Evolutionary conservation across 2,113 vertebrate genomes (phyloP).

Genomic region (Fulica atra): DNA sequence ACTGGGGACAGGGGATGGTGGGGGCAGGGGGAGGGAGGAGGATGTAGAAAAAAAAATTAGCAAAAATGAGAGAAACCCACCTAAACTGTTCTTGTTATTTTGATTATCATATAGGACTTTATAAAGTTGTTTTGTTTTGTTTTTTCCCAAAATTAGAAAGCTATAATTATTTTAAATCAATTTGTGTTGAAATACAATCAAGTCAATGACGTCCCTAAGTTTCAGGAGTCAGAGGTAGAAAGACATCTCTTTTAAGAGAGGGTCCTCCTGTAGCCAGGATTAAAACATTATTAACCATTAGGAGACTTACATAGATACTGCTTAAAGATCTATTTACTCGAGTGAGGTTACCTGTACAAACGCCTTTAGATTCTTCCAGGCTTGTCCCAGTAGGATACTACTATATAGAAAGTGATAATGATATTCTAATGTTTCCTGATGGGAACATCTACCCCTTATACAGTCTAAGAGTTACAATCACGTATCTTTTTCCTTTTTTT

Average conservation of each 20-base stretch:
- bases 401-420: background rate
- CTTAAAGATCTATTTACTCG: background rate
- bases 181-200: background rate
- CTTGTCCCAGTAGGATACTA: background rate
- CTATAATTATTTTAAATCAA: background rate
- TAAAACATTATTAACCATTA: background rate
- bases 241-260: background rate
- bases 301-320: background rate
- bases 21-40: too few relatives aligned
- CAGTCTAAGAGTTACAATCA: background rate
- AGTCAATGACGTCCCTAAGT: background rate
- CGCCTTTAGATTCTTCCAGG: background rate
- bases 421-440: background rate
- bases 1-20: background rate
- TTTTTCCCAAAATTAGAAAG: background rate
- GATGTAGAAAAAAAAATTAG: too few relatives aligned
- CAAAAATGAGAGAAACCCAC: too few relatives aligned
- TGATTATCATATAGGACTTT: background rate
- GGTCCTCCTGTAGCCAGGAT: background rate
- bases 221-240: background rate
- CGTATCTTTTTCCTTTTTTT: rapidly evolving
- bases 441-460: background rate
- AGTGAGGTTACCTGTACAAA: background rate
- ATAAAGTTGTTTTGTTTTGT: background rate
- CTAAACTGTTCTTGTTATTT: background rate